Percentiles rank a stretch among this genome's conserved stretches.
These are phyloP conservation scores for Trichosurus vulpecula DNA, from an alignment of 2,797 vertebrate genomes.

Conservation along the genomic window DNA sequence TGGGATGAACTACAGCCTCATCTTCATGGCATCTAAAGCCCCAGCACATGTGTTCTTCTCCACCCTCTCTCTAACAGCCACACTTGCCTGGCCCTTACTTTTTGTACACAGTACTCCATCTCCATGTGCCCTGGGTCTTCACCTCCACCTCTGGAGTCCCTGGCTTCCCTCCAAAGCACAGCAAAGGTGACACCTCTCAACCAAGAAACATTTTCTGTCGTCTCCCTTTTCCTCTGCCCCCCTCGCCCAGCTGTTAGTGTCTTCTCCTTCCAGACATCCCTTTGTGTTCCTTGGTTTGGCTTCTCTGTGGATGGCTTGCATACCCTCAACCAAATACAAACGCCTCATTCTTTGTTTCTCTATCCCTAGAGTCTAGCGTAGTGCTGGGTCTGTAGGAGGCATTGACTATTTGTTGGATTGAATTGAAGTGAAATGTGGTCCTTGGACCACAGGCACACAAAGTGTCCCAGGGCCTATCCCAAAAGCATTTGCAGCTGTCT, in stretches of 20 bases:
- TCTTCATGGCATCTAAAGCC: background rate
- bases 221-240: background rate
- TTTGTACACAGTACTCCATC: background rate
- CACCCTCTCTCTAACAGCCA: background rate
- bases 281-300: background rate
- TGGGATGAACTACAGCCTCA: background rate
- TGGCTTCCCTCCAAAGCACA: background rate
- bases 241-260: background rate
- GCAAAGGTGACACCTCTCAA: background rate
- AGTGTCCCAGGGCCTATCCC: background rate
- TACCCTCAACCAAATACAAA: background rate
- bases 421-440: background rate
- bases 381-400: background rate
- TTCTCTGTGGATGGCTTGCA: background rate
- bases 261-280: background rate
- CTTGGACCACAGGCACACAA: background rate
- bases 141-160: background rate
- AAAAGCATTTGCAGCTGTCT: background rate
- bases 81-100: background rate
- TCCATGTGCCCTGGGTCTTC: rapidly evolving
- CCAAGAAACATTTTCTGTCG: background rate
- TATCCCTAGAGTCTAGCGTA: background rate
- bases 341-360: background rate
- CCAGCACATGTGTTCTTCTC: background rate
- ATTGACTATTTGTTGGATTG: background rate